Conservation (phyloP, 2,797 vertebrate species). For the Rhabdomys pumilio region DNA sequence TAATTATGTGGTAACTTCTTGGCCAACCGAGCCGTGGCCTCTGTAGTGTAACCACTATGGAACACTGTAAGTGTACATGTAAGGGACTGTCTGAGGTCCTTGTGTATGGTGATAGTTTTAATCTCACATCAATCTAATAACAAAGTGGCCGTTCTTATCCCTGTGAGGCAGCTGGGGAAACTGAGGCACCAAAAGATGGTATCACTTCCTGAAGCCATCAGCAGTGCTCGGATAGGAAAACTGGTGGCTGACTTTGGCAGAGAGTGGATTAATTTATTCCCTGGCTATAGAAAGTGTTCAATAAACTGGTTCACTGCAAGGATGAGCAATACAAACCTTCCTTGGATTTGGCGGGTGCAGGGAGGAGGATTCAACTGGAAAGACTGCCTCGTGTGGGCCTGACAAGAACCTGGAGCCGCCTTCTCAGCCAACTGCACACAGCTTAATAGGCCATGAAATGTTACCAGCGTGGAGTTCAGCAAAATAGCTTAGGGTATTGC, state of each 20-base stretch:
- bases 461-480: background rate
- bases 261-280: background rate
- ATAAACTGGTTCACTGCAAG: background rate
- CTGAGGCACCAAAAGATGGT: background rate
- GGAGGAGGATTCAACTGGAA: background rate
- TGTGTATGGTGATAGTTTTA: rapidly evolving
- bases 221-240: background rate
- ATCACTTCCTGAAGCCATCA: background rate
- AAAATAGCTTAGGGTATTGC: background rate
- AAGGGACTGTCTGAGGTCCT: background rate
- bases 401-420: background rate
- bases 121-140: background rate
- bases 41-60: background rate
- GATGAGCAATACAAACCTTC: background rate
- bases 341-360: background rate
- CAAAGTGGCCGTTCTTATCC: background rate
- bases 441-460: background rate
- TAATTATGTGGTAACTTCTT: background rate
- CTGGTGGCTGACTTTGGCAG: background rate
- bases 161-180: background rate
- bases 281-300: background rate
- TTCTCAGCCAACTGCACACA: background rate
- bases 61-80: background rate
- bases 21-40: background rate
- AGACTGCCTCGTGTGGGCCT: background rate